Evolutionary conservation across 2,888 invertebrate genomes (phyloP), one percentile per base, ranked within the genome.

Genomic region (Rotaria socialis): DNA sequence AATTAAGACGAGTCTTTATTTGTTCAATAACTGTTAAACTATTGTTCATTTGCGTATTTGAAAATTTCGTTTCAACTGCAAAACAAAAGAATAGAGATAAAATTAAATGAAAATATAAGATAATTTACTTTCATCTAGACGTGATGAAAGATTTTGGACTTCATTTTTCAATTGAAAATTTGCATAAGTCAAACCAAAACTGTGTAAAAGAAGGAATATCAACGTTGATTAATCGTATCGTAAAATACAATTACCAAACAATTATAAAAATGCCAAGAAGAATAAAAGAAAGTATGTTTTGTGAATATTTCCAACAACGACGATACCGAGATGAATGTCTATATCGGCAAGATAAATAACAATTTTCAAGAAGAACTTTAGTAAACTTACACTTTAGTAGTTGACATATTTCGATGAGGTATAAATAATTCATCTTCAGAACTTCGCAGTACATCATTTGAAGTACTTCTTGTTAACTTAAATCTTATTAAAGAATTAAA

Each of bases 371-470:
- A 43, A 5, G 0, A 75, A 75, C 22, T 74, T 41, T 10, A 0
- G 8, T 74, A 22, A 74, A 22, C 27, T 75, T 75, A 75, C 43
- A 43, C 0, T 22, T 75, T 75, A 4, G 43, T n/a, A 0, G n/a
- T n/a, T 14, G 27, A 19, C 2, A 67, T 16, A 35, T 67, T 67
- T 67, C 14, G 35, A 35, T 67, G 16, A 19, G 47, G 80, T 47
- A 80, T 47, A 80, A 80, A 80, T 80, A 80, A 80, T 80, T 80
- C 80, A n/a, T 80, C 80, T 47, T 80, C 80, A 47, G 80, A 80
- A 47, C 47, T 47, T 43, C 24, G 24, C 4, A 80, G 47, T 24
- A 80, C 6, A 80, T 47, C 47, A 80, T 80, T n/a, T 2, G 67
- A 67, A n/a, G 24, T 22, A 19, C 19, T 80, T n/a, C 16, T 47